Evolutionary conservation across 1,140 invertebrate species (phyloP), one percentile per base, ranked within the genome.

Genomic region (Subanguina moxae): DNA sequence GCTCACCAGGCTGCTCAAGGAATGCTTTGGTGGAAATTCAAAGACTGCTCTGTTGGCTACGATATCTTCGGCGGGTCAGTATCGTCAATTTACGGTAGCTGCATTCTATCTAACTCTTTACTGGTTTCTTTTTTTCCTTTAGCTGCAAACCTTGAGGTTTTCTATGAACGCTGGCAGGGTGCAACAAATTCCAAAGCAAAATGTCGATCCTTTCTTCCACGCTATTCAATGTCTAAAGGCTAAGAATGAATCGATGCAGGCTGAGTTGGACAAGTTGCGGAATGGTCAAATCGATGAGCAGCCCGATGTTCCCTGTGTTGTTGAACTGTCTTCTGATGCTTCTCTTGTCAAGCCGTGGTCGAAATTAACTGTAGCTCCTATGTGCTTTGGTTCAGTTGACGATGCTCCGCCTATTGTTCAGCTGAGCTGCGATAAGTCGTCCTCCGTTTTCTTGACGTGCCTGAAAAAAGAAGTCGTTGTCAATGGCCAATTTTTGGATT

Each of bases 1-100:
- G 62, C 58, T 65, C 7, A 65, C 64, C 13, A n/a, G 64, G 68
- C 32, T 65, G 9, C 58, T 65, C n/a, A 65, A 65, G 38, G 64
- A 65, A 9, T 65, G 64, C 30, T 65, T 65, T 42, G 64, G 64
- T 1, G 64, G 64, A n/a, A 67, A 65, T 19, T 65, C 62, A 1
- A 45, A 32, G 15, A 65, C 64, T 8, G 57, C 58, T 27, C 38
- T 65, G 64, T 62, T 65, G 21, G 64, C 64, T 66, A 65, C 64
- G 8, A 23, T 65, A 9, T 62, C 42, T 52, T 42, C 19, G 1
- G 30, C 5, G 62, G n/a, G 1, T 65, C 65, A 28, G 62, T 19
- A 28, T 65, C 59, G 38, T 8, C 19, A 52, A 7, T 57, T 59
- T 59, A 32, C 58, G 3, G 48, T 52, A 7, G n/a, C 3, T 52